phyloP scores from a whole-genome alignment of 2,888 invertebrate species.

The Protophormia terraenovae region DNA sequence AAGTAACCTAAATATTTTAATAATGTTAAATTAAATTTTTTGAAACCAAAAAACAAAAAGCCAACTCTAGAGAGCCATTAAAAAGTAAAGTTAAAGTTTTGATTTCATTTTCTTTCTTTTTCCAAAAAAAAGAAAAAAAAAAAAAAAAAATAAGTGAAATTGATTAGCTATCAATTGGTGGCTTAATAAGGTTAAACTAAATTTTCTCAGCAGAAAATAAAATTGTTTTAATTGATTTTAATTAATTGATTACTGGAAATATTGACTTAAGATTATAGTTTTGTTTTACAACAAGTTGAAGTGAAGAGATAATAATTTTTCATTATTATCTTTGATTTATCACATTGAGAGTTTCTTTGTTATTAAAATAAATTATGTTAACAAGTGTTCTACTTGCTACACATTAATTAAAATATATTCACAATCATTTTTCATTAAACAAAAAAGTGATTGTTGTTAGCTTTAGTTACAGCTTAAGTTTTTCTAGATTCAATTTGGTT shows the following conservation, averaged over 20 bases:
- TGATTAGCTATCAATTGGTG: background rate
- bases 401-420: conserved; percentile 49
- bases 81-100: background rate
- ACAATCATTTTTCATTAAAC: conserved; percentile 26
- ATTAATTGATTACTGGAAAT: background rate
- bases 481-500: background rate
- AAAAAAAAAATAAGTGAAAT: no score
- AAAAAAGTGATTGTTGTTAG: conserved; percentile 46
- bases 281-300: background rate
- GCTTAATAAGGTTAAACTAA: conserved; percentile 26
- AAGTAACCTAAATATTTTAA: conserved; percentile 73
- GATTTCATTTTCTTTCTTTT: conserved; percentile 5
- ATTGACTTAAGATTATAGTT: background rate
- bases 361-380: conserved; percentile 41
- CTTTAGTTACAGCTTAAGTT: background rate
- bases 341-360: conserved; percentile 8
- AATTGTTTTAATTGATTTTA: conserved; percentile 19
- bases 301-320: background rate
- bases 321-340: conserved; percentile 10
- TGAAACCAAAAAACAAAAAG: background rate
- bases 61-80: background rate
- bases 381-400: conserved; percentile 55
- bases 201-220: background rate
- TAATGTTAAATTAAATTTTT: background rate
- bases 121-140: no score